Evolutionary conservation across 1,140 invertebrate species (phyloP), one percentile per base, ranked within the genome.

Genomic region (Acromyrmex charruanus): DNA sequence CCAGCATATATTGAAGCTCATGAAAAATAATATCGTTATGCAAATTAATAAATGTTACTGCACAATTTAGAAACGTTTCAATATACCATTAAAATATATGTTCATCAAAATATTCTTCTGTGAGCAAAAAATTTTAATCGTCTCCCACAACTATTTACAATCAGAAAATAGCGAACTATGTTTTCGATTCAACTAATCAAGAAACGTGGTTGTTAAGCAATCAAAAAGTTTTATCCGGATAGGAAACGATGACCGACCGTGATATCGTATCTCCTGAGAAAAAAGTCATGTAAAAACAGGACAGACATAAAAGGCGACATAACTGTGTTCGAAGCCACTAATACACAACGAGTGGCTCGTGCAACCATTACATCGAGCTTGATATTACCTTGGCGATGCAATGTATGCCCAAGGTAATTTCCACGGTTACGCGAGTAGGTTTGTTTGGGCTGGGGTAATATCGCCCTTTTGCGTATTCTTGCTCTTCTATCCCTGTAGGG

Each of bases 391-490:
- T 44, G 18, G 25, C 28, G 69, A 18, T 58, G 68, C 77, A 21
- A 72, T 28, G 66, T 66, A 74, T 80, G 72, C 53, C 35, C 65
- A 44, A n/a, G 79, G 86, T 93, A 92, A 93, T 92, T 93, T 91
- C 87, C 88, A 89, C 89, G 74, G 92, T 91, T 90, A 92, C 89
- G 91, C 88, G 90, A 89, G 51, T 77, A 58, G 79, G 77, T 89
- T 87, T 90, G 91, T 93, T 92, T 93, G 87, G 87, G 89, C 82
- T 88, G 74, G 10, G 35, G 81, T 90, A 90, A 93, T 93, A 93
- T 88, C 71, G 59, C 39, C 44, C 80, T 28, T 53, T 1, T 49
- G 31, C 44, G 21, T 68, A 14, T 28, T 66, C 25, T 14, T 28
- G 44, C 69, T 69, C 25, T 53, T 12, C 55, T n/a, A 58, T 61